Conservation (phyloP, 2,888 invertebrate species). For the Euclidia mi region DNA sequence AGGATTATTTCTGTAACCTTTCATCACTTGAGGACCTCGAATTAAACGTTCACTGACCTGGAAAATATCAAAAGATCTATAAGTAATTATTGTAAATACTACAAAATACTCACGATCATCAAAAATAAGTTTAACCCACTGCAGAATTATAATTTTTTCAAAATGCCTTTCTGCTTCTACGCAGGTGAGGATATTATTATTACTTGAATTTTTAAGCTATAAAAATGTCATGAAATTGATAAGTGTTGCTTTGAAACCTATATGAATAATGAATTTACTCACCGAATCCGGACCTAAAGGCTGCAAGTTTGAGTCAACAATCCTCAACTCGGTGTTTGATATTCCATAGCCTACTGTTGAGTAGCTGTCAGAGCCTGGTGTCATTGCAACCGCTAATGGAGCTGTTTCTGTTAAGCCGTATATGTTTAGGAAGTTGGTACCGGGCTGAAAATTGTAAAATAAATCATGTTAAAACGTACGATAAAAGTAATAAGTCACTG, state of each 20-base stretch:
- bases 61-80: background rate
- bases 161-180: no score
- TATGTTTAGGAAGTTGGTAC: slow-evolving; percentile 78
- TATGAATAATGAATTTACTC: no score
- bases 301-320: slow-evolving; percentile 74
- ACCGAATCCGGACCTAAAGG: slow-evolving; percentile 88
- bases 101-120: no score
- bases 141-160: no score
- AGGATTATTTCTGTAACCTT: slow-evolving; percentile 93
- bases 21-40: slow-evolving; percentile 94
- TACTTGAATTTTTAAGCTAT: no score
- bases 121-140: no score
- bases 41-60: slow-evolving; percentile 74
- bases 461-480: no score
- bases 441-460: slow-evolving; percentile 67
- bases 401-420: slow-evolving; percentile 93
- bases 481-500: no score
- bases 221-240: no score
- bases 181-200: no score
- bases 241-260: no score
- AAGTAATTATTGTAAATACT: no score
- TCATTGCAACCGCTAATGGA: slow-evolving; percentile 85
- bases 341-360: slow-evolving; percentile 89
- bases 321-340: slow-evolving; percentile 91
- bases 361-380: slow-evolving; percentile 61